Evolutionary conservation across 2,888 invertebrate genomes (phyloP), one percentile per base, ranked within the genome.

Genomic region (Lepidocyrtoides sp.): DNA sequence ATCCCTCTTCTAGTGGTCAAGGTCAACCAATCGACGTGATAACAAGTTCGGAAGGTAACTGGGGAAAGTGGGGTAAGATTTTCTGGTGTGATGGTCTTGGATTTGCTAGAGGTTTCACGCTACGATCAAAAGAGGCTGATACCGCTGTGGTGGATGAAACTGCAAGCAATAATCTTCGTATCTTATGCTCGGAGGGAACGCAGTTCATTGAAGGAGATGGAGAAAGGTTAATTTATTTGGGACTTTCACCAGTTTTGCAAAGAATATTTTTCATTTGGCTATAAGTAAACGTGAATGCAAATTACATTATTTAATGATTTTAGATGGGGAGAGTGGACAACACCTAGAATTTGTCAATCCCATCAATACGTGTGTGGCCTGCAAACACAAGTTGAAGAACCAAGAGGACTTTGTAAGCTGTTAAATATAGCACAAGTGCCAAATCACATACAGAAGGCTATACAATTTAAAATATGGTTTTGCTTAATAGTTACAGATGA

Each of bases 341-440:
- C 86, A 12, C 92, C 91, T 1, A 51, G 93, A 36, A 91, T 92
- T 81, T 93, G 93, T 60, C 7, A 77, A 17, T 48, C 41, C 4
- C 32, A 83, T 23, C 92, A 93, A 48, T 93, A 92, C 57, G 79
- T 94, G 81, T 94, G 94, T 82, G 94, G 93, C 1, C 51, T 94
- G 4, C 91, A 92, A 88, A 94, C 94, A 14, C 94, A 94, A 87
- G 91, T 94, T 14, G 92, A 94, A 69, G 66, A 75, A 8, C 83
- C 90, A 8, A 91, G 93, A 92, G 94, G 94, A 41, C 60, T 83
- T 32, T 20, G 93, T 93, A 89, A 92, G 93, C 60, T 54, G 17
- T 66, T 32, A 5, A 2, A 66, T 66, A 14, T 32, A 26, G 26
- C 7, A 81, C 36, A 32, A 20, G 12, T 32, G 3, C 12, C 48